Evolutionary conservation across 2,113 vertebrate species (phyloP), one percentile per base, ranked within the genome.

Genomic region (Edolisoma coerulescens): DNA sequence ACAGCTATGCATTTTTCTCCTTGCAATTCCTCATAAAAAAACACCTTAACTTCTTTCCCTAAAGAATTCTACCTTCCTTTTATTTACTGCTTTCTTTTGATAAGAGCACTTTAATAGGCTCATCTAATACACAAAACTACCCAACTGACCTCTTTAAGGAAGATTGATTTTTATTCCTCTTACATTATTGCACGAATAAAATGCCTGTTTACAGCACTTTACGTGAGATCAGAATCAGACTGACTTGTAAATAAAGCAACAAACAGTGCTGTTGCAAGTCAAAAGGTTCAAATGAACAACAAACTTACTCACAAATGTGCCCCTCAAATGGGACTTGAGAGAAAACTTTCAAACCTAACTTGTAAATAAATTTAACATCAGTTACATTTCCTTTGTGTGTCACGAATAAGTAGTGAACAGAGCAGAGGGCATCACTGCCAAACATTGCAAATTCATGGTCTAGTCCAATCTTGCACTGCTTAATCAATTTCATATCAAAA

Each of bases 1-100:
- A 33, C 28, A 77, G 8, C 32, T 30, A 30, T 0, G 0, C 2
- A 14, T 33, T 28, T 47, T 56, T 45, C 26, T 9, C 2, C 8
- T 32, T 53, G 18, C 13, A 77, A 49, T 81, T 92, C 13, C 32
- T 77, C 69, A 8, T 16, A 16, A 56, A 23, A 61, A 87, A 82
- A 5, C 4, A 54, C 1, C n/a, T 19, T 30, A 35, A 37, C 8
- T 37, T 67, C 6, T 71, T 80, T 73, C 44, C 13, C 33, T 60
- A 41, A 27, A 65, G 27, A 74, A 28, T 2, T 54, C 63, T 26
- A 21, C 5, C 3, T 50, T 76, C 17, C 9, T 45, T 73, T 59
- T 59, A 32, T 59, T 82, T 69, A 49, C 17, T 63, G 27, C 10
- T 73, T 84, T 53, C 44, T 65, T 83, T 64, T 6, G 2, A 42